These are phyloP conservation scores for Tauraco hartlaubi DNA, from an alignment of 2,797 vertebrate genomes.

Conservation along the genomic window DNA sequence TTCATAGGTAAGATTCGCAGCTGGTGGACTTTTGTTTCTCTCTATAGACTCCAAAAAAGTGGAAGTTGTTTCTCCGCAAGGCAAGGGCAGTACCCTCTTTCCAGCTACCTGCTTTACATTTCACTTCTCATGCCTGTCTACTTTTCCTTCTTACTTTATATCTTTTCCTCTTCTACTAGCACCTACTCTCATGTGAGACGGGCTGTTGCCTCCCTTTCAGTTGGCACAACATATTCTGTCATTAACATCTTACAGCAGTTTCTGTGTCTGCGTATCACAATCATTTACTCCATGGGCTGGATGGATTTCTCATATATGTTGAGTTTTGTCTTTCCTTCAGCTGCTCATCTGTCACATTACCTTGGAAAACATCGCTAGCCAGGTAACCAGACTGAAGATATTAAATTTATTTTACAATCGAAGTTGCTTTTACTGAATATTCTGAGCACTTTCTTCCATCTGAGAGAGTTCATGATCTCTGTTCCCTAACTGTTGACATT, in stretches of 20 bases:
- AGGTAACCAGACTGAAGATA: neutral
- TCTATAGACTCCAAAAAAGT: neutral
- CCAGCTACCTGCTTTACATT: neutral
- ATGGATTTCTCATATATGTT: neutral
- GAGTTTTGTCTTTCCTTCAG: neutral
- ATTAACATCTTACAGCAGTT: neutral
- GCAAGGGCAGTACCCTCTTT: neutral
- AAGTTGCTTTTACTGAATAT: constrained; percentile 66
- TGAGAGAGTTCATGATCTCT: constrained; percentile 65
- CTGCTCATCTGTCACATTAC: neutral
- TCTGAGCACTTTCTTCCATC: constrained; percentile 55
- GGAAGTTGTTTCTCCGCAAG: neutral
- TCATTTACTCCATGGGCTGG: neutral
- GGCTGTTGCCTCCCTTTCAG: neutral
- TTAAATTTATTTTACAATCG: constrained; percentile 50
- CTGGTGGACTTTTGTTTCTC: neutral
- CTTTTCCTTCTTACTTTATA: neutral
- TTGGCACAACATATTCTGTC: neutral
- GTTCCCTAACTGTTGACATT: constrained; percentile 61
- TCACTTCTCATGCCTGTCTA: neutral
- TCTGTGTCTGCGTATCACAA: neutral
- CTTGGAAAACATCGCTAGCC: neutral
- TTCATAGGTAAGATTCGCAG: neutral
- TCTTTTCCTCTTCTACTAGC: neutral
- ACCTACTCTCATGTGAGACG: neutral